Base-by-base conservation (phyloP, 2,888 invertebrate genomes). In the Myathropa florea region DNA sequence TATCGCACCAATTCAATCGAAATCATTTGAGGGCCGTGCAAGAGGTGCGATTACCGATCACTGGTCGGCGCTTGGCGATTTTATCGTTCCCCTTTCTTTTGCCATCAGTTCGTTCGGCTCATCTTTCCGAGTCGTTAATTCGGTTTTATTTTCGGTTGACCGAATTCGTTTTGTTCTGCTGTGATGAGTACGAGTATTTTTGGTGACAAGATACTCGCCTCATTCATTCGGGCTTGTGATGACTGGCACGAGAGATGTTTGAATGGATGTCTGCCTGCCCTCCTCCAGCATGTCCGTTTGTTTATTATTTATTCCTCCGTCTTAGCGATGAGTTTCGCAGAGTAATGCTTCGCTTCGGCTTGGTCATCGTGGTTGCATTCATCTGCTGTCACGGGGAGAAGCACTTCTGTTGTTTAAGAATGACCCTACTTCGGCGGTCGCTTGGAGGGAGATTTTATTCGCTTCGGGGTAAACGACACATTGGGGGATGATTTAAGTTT, bases 71-170 rank as follows among this genome's bases (percentile, higher is more conserved):
- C 36, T 76, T 61, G 36, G 3, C 23, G 57, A 24, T 24, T 57
- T 57, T 23, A 23, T 23, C 55, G 12, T 23, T n/a, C 39, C 14
- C 39, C 39, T 39, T n/a, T 6, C 28, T 3, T 14, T 36, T 14
- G 14, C 14, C 14, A 36, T 3, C 14, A 10, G 9, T 30, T 53
- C 23, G 55, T 55, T 9, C 55, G 55, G 23, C 55, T 55, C 55
- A 57, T 63, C 26, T 64, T 64, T 26, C 46, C 57, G 33, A 21
- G 39, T 67, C 23, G 28, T 67, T 60, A 67, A 67, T 39, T 77
- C n/a, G 53, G 55, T 61, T 77, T 77, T 59, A 71, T 79, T 79
- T 79, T 79, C 71, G 46, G 6, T 55, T 79, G 79, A 79, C 79
- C 79, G 71, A 79, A 79, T 79, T 79, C 18, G 36, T 59, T 79